phyloP scores from a whole-genome alignment of 2,797 vertebrate species.

The Tenualosa thibaudeaui region DNA sequence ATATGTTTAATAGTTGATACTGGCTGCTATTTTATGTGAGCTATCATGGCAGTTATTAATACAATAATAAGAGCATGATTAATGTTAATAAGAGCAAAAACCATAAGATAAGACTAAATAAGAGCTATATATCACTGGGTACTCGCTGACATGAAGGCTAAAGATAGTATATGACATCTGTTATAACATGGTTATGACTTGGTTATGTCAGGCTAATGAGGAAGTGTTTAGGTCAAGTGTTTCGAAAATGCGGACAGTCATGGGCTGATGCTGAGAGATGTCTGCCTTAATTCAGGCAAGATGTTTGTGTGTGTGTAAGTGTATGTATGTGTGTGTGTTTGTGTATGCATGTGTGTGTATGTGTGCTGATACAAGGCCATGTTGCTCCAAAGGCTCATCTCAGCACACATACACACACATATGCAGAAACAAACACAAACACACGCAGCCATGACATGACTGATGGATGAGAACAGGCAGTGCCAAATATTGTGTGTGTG shows the following conservation, averaged over 20 bases:
- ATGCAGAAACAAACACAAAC: neutral
- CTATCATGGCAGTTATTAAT: neutral
- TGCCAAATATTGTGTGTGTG: neutral
- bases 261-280: neutral
- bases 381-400: neutral
- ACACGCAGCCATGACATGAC: conserved; percentile 1
- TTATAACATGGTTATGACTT: neutral
- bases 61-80: neutral
- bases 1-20: neutral
- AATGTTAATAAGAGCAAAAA: too few species aligned
- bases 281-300: neutral
- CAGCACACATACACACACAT: neutral
- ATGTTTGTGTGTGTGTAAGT: neutral
- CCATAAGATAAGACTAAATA: neutral
- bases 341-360: neutral
- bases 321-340: neutral
- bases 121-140: neutral
- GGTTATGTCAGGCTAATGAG: neutral
- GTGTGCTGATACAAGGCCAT: neutral
- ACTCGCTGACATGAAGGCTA: neutral
- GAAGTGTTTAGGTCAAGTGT: neutral
- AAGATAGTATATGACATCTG: neutral
- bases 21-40: neutral
- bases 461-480: conserved; percentile 1
- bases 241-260: neutral